Base-by-base conservation (phyloP, 2,888 invertebrate genomes). In the Bedellia somnulentella region DNA sequence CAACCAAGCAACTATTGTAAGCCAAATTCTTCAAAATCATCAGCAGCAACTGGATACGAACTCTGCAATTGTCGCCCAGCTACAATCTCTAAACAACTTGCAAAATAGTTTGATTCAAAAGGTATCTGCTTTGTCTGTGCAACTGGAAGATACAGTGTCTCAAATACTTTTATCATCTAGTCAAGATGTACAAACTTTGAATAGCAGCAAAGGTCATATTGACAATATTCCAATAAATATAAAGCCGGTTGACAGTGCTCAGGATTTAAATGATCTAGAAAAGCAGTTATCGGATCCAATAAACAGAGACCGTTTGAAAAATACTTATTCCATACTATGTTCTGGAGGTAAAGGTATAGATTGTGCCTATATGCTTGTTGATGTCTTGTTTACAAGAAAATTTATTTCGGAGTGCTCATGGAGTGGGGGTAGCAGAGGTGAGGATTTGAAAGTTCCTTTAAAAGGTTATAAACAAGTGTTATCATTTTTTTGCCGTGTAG, bases 201-300 rank as follows among this genome's bases (percentile, higher is more conserved):
- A 17, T 18, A 30, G 29, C 35, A 35, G 24, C 30, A 32, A 30
- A 29, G 24, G 35, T n/a, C 27, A 26, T 18, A 10, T 29, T 30
- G 17, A 27, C 15, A 35, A 35, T 24, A 35, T 30, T 29, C 32
- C 35, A 32, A 29, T 35, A 22, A 4, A 29, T 29, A 6, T 24
- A 13, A 35, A 35, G 32, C 35, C 31, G 27, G 27, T 35, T 35
- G 26, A 35, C 32, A 32, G 18, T 29, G 30, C 27, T 35, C 27
- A 32, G 24, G 31, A 35, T 17, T 30, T 35, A 16, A 30, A 32
- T 30, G 24, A 32, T 10, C 32, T 35, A 3, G 34, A 35, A 35
- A 29, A 35, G 30, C 35, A 35, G 29, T 29, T 35, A 30, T 23
- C 35, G 16, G 29, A 30, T 18, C 16, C 28, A 31, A 22, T 16